Conservation (phyloP, 1,140 invertebrate genomes). For the Drosophila athabasca region DNA sequence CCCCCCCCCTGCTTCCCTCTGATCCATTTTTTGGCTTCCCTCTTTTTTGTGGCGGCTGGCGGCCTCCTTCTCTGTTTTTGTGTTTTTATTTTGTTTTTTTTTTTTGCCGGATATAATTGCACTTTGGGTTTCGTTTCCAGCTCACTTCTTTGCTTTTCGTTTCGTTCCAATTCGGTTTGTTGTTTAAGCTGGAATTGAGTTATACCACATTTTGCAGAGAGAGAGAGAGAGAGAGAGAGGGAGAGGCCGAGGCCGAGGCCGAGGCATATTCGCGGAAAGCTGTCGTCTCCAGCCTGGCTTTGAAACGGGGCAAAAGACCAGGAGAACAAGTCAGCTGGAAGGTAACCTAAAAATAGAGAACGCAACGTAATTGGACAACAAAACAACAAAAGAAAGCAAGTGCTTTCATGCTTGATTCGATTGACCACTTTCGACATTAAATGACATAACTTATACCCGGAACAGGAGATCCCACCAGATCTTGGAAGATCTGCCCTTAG, state of each 20-base stretch:
- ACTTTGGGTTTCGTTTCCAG: conserved; percentile 53
- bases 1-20: too few species aligned
- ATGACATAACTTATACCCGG: too few species aligned
- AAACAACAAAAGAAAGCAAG: neutral
- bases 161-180: conserved; percentile 30
- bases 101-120: conserved; percentile 40
- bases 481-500: too few species aligned
- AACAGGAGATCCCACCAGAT: too few species aligned
- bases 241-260: neutral
- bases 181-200: conserved; percentile 56
- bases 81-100: neutral
- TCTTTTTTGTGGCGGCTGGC: too few species aligned
- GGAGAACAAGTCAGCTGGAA: conserved; percentile 65
- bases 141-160: conserved; percentile 29
- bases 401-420: too few species aligned
- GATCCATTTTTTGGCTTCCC: too few species aligned
- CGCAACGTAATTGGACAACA: conserved; percentile 42
- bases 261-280: neutral
- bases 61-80: neutral
- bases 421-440: too few species aligned
- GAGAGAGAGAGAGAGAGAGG: neutral
- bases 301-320: too few species aligned
- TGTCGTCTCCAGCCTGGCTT: neutral
- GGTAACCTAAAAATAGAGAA: conserved; percentile 42
- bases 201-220: conserved; percentile 32